These are phyloP conservation scores for Scaptomyza graminum DNA, from an alignment of 1,140 invertebrate genomes.

Conservation along the genomic window DNA sequence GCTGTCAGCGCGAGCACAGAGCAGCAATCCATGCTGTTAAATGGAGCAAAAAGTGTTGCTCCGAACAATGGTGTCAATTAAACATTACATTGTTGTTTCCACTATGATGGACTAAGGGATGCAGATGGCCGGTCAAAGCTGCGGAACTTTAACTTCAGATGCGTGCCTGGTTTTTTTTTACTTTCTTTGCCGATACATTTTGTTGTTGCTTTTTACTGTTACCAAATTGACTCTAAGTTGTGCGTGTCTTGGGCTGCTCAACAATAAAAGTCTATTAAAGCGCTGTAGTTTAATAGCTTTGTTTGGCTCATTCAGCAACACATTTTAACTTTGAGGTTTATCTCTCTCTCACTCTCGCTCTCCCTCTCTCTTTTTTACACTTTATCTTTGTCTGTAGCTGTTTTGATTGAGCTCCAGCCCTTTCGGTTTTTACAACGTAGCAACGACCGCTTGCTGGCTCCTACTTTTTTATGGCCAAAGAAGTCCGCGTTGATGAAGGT, in stretches of 20 bases:
- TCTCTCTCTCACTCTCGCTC: background rate
- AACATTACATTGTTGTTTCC: conserved; percentile 76
- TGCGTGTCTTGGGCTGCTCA: conserved; percentile 29
- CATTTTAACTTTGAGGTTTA: conserved; percentile 33
- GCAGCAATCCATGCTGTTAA: conserved; percentile 77
- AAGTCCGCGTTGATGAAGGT: conserved; percentile 54
- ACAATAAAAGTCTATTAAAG: conserved; percentile 62
- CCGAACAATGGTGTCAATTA: conserved; percentile 81
- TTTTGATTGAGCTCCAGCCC: conserved; percentile 34
- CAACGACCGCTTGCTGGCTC: conserved; percentile 16
- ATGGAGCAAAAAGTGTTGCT: conserved; percentile 80
- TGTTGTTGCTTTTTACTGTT: conserved; percentile 12
- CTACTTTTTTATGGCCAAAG: conserved; percentile 43
- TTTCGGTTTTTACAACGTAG: conserved; percentile 38
- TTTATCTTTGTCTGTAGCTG: background rate
- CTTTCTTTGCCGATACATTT: background rate
- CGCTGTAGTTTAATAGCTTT: conserved; percentile 53
- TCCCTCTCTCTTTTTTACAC: background rate
- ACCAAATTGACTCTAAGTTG: conserved; percentile 23
- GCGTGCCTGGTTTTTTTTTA: conserved; percentile 34
- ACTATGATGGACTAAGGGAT: conserved; percentile 46
- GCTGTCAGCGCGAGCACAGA: conserved; percentile 55
- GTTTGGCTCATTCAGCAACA: conserved; percentile 26
- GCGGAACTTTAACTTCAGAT: conserved; percentile 63
- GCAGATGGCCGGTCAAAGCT: conserved; percentile 40